phyloP scores from a whole-genome alignment of 2,797 vertebrate species.

The Thaleichthys pacificus region DNA sequence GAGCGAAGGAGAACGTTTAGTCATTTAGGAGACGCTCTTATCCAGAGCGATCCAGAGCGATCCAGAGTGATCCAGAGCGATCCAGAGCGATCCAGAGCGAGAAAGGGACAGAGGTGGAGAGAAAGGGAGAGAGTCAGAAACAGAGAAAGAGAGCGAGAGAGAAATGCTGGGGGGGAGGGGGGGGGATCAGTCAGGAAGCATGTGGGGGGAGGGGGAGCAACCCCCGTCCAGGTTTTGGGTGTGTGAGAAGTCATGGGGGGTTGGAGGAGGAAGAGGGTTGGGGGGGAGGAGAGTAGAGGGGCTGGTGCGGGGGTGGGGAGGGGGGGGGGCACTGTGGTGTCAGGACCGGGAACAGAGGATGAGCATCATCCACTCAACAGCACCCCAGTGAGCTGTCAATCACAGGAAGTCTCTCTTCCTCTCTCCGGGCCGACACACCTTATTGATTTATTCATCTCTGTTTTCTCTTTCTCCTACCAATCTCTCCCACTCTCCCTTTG shows the following conservation, averaged over 20 bases:
- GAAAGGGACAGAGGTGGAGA: too few relatives aligned
- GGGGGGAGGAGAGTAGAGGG: background rate
- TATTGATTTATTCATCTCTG: constrained; percentile 64
- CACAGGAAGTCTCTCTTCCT: constrained; percentile 42
- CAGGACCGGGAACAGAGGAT: constrained; percentile 43
- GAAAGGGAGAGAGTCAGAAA: too few relatives aligned
- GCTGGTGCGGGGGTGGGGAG: background rate
- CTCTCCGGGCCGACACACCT: constrained; percentile 35
- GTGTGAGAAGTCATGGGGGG: constrained; percentile 23
- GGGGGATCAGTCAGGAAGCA: too few relatives aligned
- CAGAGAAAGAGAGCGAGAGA: too few relatives aligned
- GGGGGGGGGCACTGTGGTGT: constrained; percentile 41
- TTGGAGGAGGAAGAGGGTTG: constrained; percentile 26
- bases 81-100: too few relatives aligned
- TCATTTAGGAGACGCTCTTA: too few relatives aligned
- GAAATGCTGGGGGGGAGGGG: too few relatives aligned
- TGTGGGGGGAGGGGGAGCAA: too few relatives aligned
- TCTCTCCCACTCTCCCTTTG: constrained; percentile 19
- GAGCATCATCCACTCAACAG: constrained; percentile 51
- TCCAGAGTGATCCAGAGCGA: too few relatives aligned
- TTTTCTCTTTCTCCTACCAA: constrained; percentile 38
- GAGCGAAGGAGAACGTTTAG: background rate
- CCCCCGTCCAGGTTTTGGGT: constrained; percentile 18
- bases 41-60: too few relatives aligned
- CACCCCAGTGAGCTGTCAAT: constrained; percentile 65